A percentile compares a stretch with the other conserved stretches of the same genome.
Evolutionary conservation across 2,797 vertebrate genomes (phyloP).

Genomic region (Chlorospingus flavigularis): DNA sequence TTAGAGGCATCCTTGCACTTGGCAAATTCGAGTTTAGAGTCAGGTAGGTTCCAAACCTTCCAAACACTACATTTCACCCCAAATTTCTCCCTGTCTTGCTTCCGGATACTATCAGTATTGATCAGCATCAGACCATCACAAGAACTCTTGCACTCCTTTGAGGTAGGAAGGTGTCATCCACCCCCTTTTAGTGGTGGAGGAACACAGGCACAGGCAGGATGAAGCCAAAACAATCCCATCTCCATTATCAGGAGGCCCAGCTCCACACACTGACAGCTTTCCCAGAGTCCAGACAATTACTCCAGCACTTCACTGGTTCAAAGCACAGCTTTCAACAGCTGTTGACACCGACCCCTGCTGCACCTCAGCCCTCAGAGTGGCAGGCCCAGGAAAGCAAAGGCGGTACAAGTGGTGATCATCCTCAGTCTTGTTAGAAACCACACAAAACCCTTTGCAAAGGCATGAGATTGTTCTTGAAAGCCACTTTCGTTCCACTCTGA

Average conservation of each 20-base stretch:
- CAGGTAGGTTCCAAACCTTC: not conserved
- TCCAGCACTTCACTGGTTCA: not conserved
- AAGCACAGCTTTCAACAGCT: not conserved
- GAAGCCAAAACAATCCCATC: not conserved
- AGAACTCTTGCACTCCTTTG: not conserved
- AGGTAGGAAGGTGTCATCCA: not conserved
- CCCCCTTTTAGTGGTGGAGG: not conserved
- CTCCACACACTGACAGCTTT: not conserved
- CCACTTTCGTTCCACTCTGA: not conserved
- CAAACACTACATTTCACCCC: not conserved
- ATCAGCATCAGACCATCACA: not conserved
- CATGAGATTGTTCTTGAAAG: not conserved
- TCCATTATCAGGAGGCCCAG: not conserved
- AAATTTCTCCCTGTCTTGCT: not conserved
- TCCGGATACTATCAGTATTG: accelerated
- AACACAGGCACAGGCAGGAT: not conserved
- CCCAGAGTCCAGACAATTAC: not conserved
- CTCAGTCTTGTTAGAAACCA: not conserved
- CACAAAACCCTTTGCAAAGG: not conserved
- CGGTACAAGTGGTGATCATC: not conserved
- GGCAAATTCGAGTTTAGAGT: not conserved
- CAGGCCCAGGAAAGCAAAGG: not conserved
- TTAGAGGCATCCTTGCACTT: not conserved
- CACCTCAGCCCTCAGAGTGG: not conserved
- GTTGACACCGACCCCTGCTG: not conserved